A percentile compares a stretch with the other conserved stretches of the same genome.
phyloP scores from a whole-genome alignment of 1,140 invertebrate genomes.

The Sitophilus oryzae region DNA sequence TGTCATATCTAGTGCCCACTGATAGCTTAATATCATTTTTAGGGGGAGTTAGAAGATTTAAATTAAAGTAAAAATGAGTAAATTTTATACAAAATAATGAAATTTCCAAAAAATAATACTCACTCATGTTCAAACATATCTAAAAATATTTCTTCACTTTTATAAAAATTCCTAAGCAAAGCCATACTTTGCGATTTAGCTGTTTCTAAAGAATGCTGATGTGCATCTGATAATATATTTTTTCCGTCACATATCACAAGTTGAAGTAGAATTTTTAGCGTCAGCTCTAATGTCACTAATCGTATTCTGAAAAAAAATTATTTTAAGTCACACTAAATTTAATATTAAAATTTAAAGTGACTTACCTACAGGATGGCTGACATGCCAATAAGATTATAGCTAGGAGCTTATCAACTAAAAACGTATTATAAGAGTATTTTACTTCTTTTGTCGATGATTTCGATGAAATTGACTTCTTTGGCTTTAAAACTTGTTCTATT shows the following conservation, averaged over 20 bases:
- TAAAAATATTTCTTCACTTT: conserved; percentile 96
- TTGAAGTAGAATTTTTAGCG: conserved; percentile 66
- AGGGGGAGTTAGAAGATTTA: too few relatives aligned
- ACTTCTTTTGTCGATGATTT: conserved; percentile 36
- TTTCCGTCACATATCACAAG: conserved; percentile 47
- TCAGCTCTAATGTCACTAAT: conserved; percentile 86
- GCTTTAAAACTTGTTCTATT: conserved; percentile 59
- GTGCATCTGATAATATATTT: conserved; percentile 56
- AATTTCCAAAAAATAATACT: conserved; percentile 34
- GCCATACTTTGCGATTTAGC: conserved; percentile 81
- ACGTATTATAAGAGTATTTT: conserved; percentile 62
- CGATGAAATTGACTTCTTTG: conserved; percentile 38
- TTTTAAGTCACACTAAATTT: too few relatives aligned
- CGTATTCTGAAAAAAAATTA: conserved; percentile 63
- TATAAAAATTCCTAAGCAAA: conserved; percentile 87
- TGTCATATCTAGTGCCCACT: too few relatives aligned
- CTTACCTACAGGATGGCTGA: conserved; percentile 62
- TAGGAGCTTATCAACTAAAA: conserved; percentile 72
- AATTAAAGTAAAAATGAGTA: too few relatives aligned
- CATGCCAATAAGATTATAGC: conserved; percentile 74
- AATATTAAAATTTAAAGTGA: too few relatives aligned
- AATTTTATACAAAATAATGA: too few relatives aligned
- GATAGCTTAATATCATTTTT: too few relatives aligned
- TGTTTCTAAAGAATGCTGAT: conserved; percentile 65
- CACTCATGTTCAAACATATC: conserved; percentile 99